phyloP scores from a whole-genome alignment of 2,113 vertebrate genomes.

The Sphyrna mokarran region DNA sequence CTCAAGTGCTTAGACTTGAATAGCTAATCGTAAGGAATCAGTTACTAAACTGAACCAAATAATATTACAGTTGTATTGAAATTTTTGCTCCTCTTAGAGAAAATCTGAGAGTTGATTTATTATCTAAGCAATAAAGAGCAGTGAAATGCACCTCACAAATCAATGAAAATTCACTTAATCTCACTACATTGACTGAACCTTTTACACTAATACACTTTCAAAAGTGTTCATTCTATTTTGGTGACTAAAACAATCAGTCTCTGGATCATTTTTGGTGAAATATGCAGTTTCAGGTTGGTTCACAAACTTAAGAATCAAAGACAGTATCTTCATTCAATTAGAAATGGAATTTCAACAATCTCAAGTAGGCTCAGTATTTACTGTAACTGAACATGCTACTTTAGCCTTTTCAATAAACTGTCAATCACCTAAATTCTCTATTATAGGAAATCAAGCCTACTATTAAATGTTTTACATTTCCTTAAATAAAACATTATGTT shows the following conservation, averaged over 20 bases:
- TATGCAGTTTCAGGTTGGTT: conserved; percentile 17
- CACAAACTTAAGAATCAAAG: conserved; percentile 8
- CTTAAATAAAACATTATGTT: background rate
- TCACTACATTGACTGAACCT: conserved; percentile 34
- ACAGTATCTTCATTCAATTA: background rate
- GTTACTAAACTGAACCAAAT: background rate
- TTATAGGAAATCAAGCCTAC: background rate
- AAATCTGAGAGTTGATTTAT: conserved; percentile 34
- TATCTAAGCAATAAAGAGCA: conserved; percentile 28
- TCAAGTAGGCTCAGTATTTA: conserved; percentile 13
- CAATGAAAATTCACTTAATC: conserved; percentile 35
- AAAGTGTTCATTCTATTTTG: conserved; percentile 29
- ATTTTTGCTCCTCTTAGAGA: conserved; percentile 10
- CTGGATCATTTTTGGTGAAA: conserved; percentile 16
- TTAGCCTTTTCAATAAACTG: background rate
- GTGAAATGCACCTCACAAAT: conserved; percentile 31
- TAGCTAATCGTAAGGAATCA: background rate
- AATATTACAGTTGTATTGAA: conserved; percentile 12
- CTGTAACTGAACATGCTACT: conserved; percentile 22
- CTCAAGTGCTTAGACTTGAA: background rate
- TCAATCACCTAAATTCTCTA: background rate
- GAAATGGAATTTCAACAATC: conserved; percentile 2
- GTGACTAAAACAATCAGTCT: conserved; percentile 13
- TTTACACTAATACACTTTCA: conserved; percentile 34
- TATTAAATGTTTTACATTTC: background rate